Evolutionary conservation across 1,140 invertebrate species (phyloP).

Genomic region (Chironomus striatipennis): DNA sequence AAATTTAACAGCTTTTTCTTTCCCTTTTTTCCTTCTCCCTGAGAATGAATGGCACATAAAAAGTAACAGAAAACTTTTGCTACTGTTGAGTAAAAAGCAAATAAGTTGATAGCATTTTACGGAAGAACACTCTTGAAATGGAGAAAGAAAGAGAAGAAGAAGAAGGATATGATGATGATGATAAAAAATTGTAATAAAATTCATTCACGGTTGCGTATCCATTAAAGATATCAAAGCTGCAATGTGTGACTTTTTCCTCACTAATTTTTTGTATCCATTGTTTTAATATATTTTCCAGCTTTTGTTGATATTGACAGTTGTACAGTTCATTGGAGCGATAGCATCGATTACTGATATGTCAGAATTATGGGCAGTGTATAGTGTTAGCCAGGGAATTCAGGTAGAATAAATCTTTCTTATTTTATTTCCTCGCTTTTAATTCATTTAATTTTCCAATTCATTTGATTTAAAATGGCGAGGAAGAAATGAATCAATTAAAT

Average conservation of each 20-base stretch:
- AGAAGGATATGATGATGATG: neutral
- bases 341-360: slow-evolving; percentile 18
- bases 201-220: slow-evolving; percentile 1
- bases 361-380: slow-evolving; percentile 26
- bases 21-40: neutral
- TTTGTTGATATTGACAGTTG: slow-evolving; percentile 25
- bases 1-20: neutral
- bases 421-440: neutral
- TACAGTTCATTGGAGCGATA: slow-evolving; percentile 24
- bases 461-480: neutral
- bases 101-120: neutral
- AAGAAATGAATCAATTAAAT: neutral
- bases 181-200: slow-evolving; percentile 10
- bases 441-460: neutral
- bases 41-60: neutral
- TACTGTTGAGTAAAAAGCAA: neutral
- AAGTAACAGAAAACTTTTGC: neutral
- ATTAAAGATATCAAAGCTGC: neutral
- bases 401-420: slow-evolving; percentile 19
- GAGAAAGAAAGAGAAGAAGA: neutral
- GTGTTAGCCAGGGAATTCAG: slow-evolving; percentile 25
- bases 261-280: neutral
- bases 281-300: slow-evolving; percentile 22
- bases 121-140: neutral
- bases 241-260: neutral